Base-by-base conservation (phyloP, 2,113 vertebrate genomes). In the Donacobius atricapilla region DNA sequence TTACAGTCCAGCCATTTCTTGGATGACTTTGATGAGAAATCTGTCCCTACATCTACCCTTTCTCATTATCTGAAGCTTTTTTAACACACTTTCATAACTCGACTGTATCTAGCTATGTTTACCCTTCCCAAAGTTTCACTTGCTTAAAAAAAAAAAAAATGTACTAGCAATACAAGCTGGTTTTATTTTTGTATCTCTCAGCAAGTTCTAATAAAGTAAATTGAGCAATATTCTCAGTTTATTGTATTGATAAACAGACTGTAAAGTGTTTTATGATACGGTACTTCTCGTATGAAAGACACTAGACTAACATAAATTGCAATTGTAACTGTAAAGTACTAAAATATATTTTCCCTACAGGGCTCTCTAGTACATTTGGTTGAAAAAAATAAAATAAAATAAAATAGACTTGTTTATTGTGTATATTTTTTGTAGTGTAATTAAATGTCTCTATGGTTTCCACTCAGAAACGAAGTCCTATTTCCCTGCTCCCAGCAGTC, bases 321-420 rank as follows among this genome's bases (percentile, higher is more conserved):
- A 83, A 96, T 94, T 97, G 97, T 87, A 95, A 95, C 86, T 89
- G 86, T 97, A 95, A 98, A 96, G 73, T 83, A 77, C 90, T 80
- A 94, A 96, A 96, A 95, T 91, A 95, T 96, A 96, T 96, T 94
- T 97, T 87, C 87, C 94, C 94, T 94, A 76, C 65, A 94, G 94
- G 90, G 85, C 58, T 70, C 73, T 91, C 76, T 63, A 89, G 81
- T 87, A 94, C 94, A 81, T 96, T 89, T 96, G 92, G 45, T 64
- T 97, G 83, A 79, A 94, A 85, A 90, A 93, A 94, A 81, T n/a
- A 94, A 93, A 95, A 86, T 93, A 89, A 94, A 94, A 96, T 87
- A 96, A 97, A 97, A 95, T 81, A 96, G 94, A 96, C 89, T 95
- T 94, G 89, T 97, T 97, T 96, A 96, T 95, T 96, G 96, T 94